Base-by-base conservation (phyloP, 2,888 invertebrate genomes). In the Phragmatobia fuliginosa region DNA sequence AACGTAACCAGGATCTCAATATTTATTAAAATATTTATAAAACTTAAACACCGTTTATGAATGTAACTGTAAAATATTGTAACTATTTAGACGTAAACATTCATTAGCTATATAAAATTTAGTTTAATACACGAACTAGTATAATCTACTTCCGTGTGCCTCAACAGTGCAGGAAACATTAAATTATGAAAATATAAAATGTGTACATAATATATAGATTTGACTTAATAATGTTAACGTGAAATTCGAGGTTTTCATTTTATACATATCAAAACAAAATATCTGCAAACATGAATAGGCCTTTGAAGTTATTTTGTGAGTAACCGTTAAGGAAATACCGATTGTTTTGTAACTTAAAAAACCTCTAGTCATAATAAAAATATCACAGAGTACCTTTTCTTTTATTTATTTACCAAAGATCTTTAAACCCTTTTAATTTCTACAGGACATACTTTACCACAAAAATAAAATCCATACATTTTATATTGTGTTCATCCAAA, bases 361-460 rank as follows among this genome's bases (percentile, higher is more conserved):
- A 96, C 96, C 96, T 96, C 96, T 96, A 96, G 96, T 96, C 96
- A 96, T 95, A 96, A 96, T 96, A 96, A 96, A 96, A 91, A 92
- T 92, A 92, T 92, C 92, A 94, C 88, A 84, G 90, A 94, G 79
- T 80, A 88, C 77, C 76, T 78, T 78, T 85, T 31, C 85, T 91
- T 91, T 90, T 73, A 86, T 89, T 66, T 73, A 60, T 11, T 28
- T 52, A 64, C 74, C 75, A 32, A 52, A 16, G 10, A 41, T 28
- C 8, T 28, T 52, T 56, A 28, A 28, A 28, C 16, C 52, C 25
- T 25, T 25, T 28, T 56, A 56, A 28, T 56, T 56, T 28, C 52
- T 25, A n/a, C 14, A 49, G 10, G 45, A 0, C 49, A n/a, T 5
- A 49, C 4, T n/a, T 49, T n/a, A 49, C 5, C 41, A 45, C 41